phyloP scores from a whole-genome alignment of 2,113 vertebrate genomes.

The Trichomycterus rosablanca region DNA sequence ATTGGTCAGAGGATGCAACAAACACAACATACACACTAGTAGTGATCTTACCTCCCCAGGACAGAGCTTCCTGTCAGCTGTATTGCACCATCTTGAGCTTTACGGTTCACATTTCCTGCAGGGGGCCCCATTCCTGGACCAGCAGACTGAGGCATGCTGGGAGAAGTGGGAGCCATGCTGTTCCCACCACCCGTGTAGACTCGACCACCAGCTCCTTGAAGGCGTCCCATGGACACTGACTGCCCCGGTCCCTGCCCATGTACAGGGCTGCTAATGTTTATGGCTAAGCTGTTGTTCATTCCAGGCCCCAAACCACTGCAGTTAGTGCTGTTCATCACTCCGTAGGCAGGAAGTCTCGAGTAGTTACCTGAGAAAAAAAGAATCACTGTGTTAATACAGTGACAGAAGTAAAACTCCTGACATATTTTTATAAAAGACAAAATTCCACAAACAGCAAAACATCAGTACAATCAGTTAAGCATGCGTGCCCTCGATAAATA shows the following conservation, averaged over 20 bases:
- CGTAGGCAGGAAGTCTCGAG: conserved; percentile 82
- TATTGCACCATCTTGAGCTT: conserved; percentile 82
- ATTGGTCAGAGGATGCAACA: too few species aligned
- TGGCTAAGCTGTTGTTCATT: conserved; percentile 67
- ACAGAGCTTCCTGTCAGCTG: conserved; percentile 76
- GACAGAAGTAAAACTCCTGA: too few species aligned
- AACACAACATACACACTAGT: neutral
- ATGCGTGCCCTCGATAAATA: too few species aligned
- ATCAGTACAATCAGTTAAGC: too few species aligned
- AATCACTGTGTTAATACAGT: neutral
- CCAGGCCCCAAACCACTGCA: conserved; percentile 79
- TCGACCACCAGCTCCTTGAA: conserved; percentile 78
- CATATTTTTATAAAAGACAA: too few species aligned
- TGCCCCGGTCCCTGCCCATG: conserved; percentile 92
- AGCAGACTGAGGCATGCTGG: conserved; percentile 85
- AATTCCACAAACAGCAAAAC: too few species aligned
- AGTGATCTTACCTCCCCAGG: conserved; percentile 78
- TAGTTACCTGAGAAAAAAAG: conserved; percentile 78
- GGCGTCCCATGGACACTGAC: conserved; percentile 78
- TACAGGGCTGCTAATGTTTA: conserved; percentile 91
- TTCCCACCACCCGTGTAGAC: conserved; percentile 78
- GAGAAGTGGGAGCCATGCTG: conserved; percentile 85
- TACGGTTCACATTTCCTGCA: conserved; percentile 83
- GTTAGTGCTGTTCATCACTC: conserved; percentile 78
- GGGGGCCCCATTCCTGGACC: conserved; percentile 93